Conservation (phyloP, 2,113 vertebrate species). For the Indicator maculatus region DNA sequence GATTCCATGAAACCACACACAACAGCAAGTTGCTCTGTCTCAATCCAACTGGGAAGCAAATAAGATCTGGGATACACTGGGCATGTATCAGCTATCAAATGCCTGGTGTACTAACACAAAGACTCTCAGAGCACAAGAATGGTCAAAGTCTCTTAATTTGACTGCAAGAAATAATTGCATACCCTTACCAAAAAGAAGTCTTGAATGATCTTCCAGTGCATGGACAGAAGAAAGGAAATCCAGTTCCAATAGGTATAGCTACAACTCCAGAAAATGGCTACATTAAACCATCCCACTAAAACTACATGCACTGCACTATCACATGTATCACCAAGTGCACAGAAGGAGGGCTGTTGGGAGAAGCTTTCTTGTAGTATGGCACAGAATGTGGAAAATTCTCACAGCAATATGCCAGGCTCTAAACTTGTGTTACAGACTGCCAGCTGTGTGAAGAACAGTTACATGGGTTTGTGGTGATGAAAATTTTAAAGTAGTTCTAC, state of each 20-base stretch:
- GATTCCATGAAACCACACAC: background rate
- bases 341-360: background rate
- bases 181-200: background rate
- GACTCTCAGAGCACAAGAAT: background rate
- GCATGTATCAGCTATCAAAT: background rate
- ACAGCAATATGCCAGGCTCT: background rate
- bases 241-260: background rate
- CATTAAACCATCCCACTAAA: background rate
- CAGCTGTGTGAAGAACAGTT: conserved; percentile 3
- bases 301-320: background rate
- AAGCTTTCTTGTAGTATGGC: background rate
- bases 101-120: background rate
- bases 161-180: background rate
- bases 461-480: background rate
- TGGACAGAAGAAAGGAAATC: background rate
- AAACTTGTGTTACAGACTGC: background rate
- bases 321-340: background rate
- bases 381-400: background rate
- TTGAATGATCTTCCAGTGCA: background rate
- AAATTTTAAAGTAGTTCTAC: conserved; percentile 14
- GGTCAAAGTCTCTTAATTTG: background rate
- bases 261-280: background rate
- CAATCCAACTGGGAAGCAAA: background rate
- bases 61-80: background rate
- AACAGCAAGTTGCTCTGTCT: background rate